Evolutionary conservation across 2,113 vertebrate species (phyloP).

Genomic region (Cinclus mexicanus): DNA sequence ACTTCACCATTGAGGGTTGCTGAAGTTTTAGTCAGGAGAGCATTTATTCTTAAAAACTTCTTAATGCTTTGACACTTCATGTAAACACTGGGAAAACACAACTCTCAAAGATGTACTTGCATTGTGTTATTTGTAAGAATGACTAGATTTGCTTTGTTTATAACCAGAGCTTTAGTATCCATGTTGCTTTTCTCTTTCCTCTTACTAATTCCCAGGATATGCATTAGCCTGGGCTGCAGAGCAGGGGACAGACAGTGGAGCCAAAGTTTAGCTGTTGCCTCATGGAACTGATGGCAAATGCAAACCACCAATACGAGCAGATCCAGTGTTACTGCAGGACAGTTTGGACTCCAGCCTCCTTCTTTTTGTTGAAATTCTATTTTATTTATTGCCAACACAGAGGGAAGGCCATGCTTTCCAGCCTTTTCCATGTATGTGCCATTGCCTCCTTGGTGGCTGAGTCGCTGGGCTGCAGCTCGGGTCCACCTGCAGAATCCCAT

Average conservation of each 20-base stretch:
- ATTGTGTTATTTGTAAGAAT: not conserved
- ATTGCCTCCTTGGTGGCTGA: not conserved
- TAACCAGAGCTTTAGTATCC: not conserved
- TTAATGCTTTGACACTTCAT: not conserved
- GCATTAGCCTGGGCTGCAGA: not conserved
- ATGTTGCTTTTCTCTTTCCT: not conserved
- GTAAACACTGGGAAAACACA: not conserved
- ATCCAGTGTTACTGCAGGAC: not conserved
- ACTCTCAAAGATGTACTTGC: not conserved
- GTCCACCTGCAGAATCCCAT: not conserved
- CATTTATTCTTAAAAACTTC: not conserved
- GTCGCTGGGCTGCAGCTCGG: not conserved
- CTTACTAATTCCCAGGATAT: not conserved
- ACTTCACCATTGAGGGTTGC: not conserved
- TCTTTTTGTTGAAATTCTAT: too few relatives aligned
- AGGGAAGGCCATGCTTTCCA: not conserved
- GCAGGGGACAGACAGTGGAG: not conserved
- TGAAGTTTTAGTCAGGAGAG: not conserved
- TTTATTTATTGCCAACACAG: not conserved
- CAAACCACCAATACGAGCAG: not conserved
- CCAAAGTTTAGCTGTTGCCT: not conserved
- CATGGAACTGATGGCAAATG: not conserved
- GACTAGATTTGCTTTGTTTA: not conserved
- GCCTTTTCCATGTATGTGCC: not conserved
- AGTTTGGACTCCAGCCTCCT: not conserved